These are phyloP conservation scores for Nixonia krombeini DNA, from an alignment of 1,140 invertebrate genomes.

Conservation along the genomic window DNA sequence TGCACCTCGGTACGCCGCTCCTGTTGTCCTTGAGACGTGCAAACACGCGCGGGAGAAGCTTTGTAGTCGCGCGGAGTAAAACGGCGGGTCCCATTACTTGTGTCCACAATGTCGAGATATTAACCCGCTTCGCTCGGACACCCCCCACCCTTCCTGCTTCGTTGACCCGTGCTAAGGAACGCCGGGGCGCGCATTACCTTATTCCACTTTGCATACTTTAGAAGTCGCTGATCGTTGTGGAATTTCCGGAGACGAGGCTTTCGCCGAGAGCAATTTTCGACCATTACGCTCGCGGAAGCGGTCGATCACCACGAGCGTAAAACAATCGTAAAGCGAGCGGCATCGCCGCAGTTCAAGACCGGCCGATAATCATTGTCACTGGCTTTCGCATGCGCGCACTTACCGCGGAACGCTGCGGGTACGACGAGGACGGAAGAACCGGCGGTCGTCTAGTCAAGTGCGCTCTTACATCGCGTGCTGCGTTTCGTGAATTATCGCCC, in stretches of 20 bases:
- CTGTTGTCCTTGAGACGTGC: neutral
- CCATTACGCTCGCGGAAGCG: slow-evolving; percentile 28
- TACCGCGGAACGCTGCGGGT: too few relatives aligned
- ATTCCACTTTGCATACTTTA: slow-evolving; percentile 45
- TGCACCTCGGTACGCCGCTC: neutral
- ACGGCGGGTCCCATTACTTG: slow-evolving; percentile 63
- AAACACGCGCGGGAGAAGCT: neutral
- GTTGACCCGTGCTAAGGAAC: slow-evolving; percentile 35
- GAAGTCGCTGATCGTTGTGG: slow-evolving; percentile 63
- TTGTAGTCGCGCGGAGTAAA: too few relatives aligned
- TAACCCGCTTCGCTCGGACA: slow-evolving; percentile 67
- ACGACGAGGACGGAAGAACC: slow-evolving; percentile 32
- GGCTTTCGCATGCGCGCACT: slow-evolving; percentile 42
- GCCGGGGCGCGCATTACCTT: slow-evolving; percentile 54
- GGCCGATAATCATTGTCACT: slow-evolving; percentile 43
- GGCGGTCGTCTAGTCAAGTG: slow-evolving; percentile 36
- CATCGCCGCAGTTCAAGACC: neutral
- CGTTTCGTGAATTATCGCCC: too few relatives aligned
- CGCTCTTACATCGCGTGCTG: too few relatives aligned
- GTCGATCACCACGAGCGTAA: slow-evolving; percentile 32
- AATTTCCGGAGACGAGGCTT: slow-evolving; percentile 60
- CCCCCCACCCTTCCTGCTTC: slow-evolving; percentile 52
- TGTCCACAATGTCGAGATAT: slow-evolving; percentile 69
- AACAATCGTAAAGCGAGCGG: slow-evolving; percentile 35
- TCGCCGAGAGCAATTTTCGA: slow-evolving; percentile 36